Base-by-base conservation (phyloP, 2,113 vertebrate species). In the Diadophis punctatus region DNA sequence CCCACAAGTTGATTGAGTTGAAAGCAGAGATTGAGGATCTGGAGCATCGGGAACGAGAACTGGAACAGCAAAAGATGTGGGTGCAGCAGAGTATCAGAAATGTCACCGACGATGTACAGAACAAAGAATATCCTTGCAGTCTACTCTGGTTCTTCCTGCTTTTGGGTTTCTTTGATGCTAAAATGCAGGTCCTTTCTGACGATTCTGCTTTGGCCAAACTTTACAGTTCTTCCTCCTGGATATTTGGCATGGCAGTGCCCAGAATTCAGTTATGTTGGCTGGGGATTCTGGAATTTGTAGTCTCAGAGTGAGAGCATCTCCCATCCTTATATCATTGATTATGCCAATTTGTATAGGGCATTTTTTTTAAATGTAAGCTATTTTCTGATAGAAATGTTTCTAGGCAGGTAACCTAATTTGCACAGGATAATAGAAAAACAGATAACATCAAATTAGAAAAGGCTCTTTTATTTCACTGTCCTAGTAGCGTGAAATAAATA, bases 51-150 rank as follows among this genome's bases (percentile, higher is more conserved):
- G 99, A 99, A 34, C 97, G 98, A 56, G 99, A 99, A 95, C 97
- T 99, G 97, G 99, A 99, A 96, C 99, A 99, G 97, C 99, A 99
- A 97, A 98, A 98, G 95, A 98, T 99, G 96, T 99, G 99, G 99
- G 99, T 99, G 93, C 99, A 99, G 93, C 99, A 99, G 96, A 99
- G 99, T 98, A 99, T 99, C 97, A 99, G 98, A 95, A 99, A 99
- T 0, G 99, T 99, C 91, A 99, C 99, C 0, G 99, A 99, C 43
- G 99, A 99, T 20, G 98, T 99, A 11, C 98, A 99, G 95, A 99
- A 99, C 96, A 99, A 98, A 96, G 98, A 98, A 99, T 99, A 99
- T 99, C 99, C 98, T 99, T 97, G 95, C 90, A 52, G 92, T 27
- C 46, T 89, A 25, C 46, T 3, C 10, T 55, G 10, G 0, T 12